phyloP scores from a whole-genome alignment of 2,888 invertebrate species.

The Drosophila kambysellisi region DNA sequence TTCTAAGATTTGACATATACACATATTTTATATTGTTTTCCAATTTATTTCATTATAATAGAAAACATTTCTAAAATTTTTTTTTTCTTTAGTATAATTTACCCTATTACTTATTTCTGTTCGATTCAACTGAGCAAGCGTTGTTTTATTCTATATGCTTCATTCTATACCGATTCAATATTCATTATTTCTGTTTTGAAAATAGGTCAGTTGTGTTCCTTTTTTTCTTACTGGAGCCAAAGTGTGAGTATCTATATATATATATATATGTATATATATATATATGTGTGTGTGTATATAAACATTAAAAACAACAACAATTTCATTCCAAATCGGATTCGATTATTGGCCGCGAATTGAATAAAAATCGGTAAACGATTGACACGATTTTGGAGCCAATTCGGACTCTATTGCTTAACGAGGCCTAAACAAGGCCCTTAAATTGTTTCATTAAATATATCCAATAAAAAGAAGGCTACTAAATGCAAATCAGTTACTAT shows the following conservation, averaged over 20 bases:
- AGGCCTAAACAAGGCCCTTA: not conserved
- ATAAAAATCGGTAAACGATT: constrained; percentile 36
- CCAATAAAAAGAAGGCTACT: not conserved
- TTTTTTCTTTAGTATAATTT: too few relatives aligned
- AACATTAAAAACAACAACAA: not conserved
- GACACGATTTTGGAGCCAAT: constrained; percentile 7
- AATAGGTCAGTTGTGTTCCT: not conserved
- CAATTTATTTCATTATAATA: too few relatives aligned
- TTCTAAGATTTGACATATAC: not conserved
- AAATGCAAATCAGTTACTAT: not conserved
- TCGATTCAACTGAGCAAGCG: not conserved
- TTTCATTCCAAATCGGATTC: constrained; percentile 30
- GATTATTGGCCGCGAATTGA: constrained; percentile 44
- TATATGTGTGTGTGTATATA: not conserved
- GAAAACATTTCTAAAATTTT: not conserved
- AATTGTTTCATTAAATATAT: not conserved
- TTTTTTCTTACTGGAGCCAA: not conserved
- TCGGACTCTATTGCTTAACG: not conserved
- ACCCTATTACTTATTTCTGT: not conserved
- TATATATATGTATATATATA: too few relatives aligned
- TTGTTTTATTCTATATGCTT: not conserved
- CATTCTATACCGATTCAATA: not conserved
- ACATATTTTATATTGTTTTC: too few relatives aligned
- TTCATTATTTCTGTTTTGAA: not conserved
- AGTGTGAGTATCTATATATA: constrained; percentile 9